Evolutionary conservation across 2,113 vertebrate species (phyloP).

Genomic region (Thinocorus orbignyianus): DNA sequence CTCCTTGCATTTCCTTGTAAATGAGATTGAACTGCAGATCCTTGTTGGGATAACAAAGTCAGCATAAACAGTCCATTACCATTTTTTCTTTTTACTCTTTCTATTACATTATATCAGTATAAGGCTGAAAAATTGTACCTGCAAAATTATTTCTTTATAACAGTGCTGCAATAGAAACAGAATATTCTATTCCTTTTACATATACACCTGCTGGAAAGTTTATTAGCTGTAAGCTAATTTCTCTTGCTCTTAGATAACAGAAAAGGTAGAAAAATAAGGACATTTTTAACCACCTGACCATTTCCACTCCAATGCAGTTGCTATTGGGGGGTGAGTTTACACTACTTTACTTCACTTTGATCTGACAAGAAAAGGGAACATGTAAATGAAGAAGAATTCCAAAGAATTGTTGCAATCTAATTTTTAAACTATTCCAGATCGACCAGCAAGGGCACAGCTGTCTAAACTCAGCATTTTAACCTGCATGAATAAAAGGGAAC

Average conservation of each 20-base stretch:
- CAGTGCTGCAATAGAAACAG: not conserved
- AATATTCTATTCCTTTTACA: not conserved
- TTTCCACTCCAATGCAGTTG: not conserved
- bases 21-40: conserved; percentile 33
- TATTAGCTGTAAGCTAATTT: conserved; percentile 3
- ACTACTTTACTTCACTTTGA: not conserved
- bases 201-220: not conserved
- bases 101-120: conserved; percentile 42
- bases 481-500: not conserved
- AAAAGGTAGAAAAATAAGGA: not conserved
- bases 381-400: too few species aligned
- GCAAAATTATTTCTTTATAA: not conserved
- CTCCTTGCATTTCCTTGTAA: conserved; percentile 23
- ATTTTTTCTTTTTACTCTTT: conserved; percentile 11
- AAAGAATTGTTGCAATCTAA: not conserved
- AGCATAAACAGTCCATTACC: not conserved
- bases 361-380: not conserved
- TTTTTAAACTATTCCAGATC: not conserved
- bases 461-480: not conserved
- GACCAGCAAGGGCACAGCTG: not conserved
- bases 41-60: not conserved
- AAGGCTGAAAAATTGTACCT: conserved; percentile 35
- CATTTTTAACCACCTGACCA: not conserved
- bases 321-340: not conserved
- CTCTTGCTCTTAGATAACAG: not conserved